Conservation (phyloP, 2,888 invertebrate species). For the Cetonia aurata region DNA sequence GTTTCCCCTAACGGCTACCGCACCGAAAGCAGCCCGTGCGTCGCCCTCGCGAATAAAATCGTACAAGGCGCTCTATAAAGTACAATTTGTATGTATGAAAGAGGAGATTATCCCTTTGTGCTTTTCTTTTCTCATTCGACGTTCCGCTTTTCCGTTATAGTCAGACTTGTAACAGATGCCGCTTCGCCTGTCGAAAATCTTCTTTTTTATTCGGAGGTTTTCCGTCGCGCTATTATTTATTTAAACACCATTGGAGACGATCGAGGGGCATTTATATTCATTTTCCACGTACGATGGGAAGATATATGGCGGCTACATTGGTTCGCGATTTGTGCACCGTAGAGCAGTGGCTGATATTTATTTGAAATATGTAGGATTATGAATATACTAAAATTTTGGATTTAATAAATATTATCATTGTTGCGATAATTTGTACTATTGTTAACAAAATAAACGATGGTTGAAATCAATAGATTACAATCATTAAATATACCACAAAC, state of each 20-base stretch:
- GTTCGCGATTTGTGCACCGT: slow-evolving; percentile 12
- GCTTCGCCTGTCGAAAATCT: slow-evolving; percentile 11
- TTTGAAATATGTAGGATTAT: too few relatives aligned
- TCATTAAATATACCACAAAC: too few relatives aligned
- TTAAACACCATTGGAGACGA: slow-evolving; percentile 26
- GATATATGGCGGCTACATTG: slow-evolving; percentile 27
- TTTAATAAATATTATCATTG: too few relatives aligned
- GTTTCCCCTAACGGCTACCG: not conserved
- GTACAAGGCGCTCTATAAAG: slow-evolving; percentile 25
- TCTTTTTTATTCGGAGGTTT: not conserved
- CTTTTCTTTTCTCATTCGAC: slow-evolving; percentile 6
- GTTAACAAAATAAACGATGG: too few relatives aligned
- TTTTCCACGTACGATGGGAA: slow-evolving; percentile 29
- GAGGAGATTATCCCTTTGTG: slow-evolving; percentile 10
- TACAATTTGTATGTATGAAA: slow-evolving; percentile 42
- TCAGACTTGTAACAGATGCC: slow-evolving; percentile 34
- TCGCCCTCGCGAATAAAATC: slow-evolving; percentile 6
- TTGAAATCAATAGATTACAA: too few relatives aligned
- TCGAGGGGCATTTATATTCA: slow-evolving; percentile 37
- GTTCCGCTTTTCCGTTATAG: slow-evolving; percentile 8
- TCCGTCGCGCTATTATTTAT: slow-evolving; percentile 22
- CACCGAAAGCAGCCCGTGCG: too few relatives aligned
- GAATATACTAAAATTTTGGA: too few relatives aligned
- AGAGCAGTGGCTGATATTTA: too few relatives aligned
- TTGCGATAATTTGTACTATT: too few relatives aligned